phyloP scores from a whole-genome alignment of 2,113 vertebrate genomes.

The Albula goreensis region DNA sequence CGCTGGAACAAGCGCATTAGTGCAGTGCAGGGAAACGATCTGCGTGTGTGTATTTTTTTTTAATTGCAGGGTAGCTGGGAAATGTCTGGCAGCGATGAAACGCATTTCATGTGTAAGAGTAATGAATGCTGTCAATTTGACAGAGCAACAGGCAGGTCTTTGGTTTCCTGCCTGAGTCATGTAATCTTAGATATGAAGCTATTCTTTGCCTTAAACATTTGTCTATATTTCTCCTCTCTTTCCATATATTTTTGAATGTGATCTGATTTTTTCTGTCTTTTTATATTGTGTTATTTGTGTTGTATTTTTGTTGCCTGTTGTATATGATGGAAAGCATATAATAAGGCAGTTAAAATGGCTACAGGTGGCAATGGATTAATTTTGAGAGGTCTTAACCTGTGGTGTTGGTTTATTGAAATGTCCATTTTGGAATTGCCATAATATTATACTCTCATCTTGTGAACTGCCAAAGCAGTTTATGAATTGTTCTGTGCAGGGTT shows the following conservation, averaged over 20 bases:
- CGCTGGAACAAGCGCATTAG: conserved; percentile 40
- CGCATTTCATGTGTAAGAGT: neutral
- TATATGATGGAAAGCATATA: neutral
- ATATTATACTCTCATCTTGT: neutral
- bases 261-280: neutral
- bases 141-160: neutral
- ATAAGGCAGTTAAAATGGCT: neutral
- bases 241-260: neutral
- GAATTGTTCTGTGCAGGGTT: neutral
- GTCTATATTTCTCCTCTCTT: neutral
- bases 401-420: neutral
- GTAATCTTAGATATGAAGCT: neutral
- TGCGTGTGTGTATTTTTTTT: neutral
- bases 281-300: too few species aligned
- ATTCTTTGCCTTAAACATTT: neutral
- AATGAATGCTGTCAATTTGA: neutral
- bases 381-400: neutral
- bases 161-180: neutral
- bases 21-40: conserved; percentile 19
- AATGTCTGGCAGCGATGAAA: conserved; percentile 15
- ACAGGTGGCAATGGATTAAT: too few species aligned
- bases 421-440: neutral
- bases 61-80: conserved; percentile 3
- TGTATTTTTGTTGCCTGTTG: neutral
- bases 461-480: neutral